Percentiles rank a stretch among this genome's conserved stretches.
phyloP scores from a whole-genome alignment of 2,888 invertebrate genomes.

The Leucophora obtusa region DNA sequence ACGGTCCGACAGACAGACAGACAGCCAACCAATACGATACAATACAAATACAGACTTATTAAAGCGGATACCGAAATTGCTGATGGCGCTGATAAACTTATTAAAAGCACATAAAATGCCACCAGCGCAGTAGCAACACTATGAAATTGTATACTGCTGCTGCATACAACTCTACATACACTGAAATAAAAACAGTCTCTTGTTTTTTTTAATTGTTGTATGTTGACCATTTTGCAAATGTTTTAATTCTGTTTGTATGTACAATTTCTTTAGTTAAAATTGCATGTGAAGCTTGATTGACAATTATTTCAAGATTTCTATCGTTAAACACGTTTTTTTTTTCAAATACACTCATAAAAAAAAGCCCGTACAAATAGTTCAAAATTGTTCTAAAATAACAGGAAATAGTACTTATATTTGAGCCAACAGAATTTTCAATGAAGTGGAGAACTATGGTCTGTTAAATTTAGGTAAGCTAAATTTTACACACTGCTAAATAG shows the following conservation, averaged over 20 bases:
- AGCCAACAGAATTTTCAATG: too few species aligned
- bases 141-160: constrained; percentile 63
- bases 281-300: constrained; percentile 67
- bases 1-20: constrained; percentile 37
- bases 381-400: too few species aligned
- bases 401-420: too few species aligned
- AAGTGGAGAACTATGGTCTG: too few species aligned
- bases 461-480: too few species aligned
- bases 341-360: too few species aligned
- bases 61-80: constrained; percentile 73
- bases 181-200: constrained; percentile 26
- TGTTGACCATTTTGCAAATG: constrained; percentile 9
- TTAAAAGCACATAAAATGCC: constrained; percentile 76
- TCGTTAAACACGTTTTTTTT: constrained; percentile 65
- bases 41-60: constrained; percentile 33
- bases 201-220: neutral
- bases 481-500: too few species aligned
- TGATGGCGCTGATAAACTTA: constrained; percentile 76
- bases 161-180: constrained; percentile 31
- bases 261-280: constrained; percentile 41
- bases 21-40: neutral
- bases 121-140: constrained; percentile 73
- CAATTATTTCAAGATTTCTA: constrained; percentile 67
- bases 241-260: neutral
- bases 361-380: too few species aligned